Evolutionary conservation across 2,888 invertebrate species (phyloP).

Genomic region (Aporophyla lueneburgensis): DNA sequence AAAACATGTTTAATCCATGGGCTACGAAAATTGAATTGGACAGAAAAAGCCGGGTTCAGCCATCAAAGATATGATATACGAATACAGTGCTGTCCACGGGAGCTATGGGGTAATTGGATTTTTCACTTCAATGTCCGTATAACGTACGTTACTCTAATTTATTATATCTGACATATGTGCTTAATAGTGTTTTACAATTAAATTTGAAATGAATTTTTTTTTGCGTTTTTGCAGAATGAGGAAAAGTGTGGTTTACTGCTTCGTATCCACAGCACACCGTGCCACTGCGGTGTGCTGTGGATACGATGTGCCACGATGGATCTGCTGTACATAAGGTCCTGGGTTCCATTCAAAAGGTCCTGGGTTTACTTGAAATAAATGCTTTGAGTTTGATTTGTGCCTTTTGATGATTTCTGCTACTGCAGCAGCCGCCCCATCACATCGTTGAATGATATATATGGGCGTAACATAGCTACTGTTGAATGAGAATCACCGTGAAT

Average conservation of each 20-base stretch:
- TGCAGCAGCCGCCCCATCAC: too few relatives aligned
- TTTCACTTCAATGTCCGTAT: conserved; percentile 66
- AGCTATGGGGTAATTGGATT: conserved; percentile 72
- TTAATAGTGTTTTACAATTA: conserved; percentile 15
- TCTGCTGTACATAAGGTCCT: too few relatives aligned
- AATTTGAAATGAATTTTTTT: neutral
- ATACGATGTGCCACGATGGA: too few relatives aligned
- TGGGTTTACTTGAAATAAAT: too few relatives aligned
- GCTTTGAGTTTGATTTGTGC: too few relatives aligned
- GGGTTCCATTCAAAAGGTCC: too few relatives aligned
- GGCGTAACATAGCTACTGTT: neutral
- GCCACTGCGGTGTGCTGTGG: too few relatives aligned
- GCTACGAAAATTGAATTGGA: conserved; percentile 65
- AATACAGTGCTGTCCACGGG: conserved; percentile 38
- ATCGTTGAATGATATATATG: neutral
- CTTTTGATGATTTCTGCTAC: too few relatives aligned
- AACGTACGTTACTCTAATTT: conserved; percentile 16
- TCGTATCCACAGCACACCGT: too few relatives aligned
- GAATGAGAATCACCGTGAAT: neutral
- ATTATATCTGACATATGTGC: conserved; percentile 5
- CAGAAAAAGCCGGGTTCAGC: conserved; percentile 64
- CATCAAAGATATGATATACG: conserved; percentile 71
- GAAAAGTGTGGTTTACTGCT: neutral
- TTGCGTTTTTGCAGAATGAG: neutral
- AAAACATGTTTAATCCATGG: neutral